Percentiles rank a stretch among this genome's conserved stretches.
Evolutionary conservation across 2,797 vertebrate genomes (phyloP).

Genomic region (Notamacropus eugenii): DNA sequence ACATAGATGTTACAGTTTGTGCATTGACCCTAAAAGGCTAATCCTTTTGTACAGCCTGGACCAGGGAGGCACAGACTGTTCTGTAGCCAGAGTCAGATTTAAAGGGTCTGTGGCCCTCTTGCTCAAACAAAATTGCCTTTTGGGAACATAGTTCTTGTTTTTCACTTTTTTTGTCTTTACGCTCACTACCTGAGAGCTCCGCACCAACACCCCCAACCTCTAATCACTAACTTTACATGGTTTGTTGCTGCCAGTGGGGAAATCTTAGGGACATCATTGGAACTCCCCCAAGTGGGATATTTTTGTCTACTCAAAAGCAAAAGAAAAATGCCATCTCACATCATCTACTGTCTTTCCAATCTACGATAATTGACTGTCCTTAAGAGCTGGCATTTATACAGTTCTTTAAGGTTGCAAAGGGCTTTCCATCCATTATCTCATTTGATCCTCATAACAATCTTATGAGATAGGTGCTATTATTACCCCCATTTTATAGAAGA

Average conservation of each 20-base stretch:
- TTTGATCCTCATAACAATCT: not conserved
- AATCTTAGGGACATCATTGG: slow-evolving; percentile 13
- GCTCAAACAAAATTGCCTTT: slow-evolving; percentile 24
- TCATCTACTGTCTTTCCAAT: not conserved
- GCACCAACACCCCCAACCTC: not conserved
- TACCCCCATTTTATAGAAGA: not conserved
- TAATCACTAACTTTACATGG: slow-evolving; percentile 7
- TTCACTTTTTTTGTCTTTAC: not conserved
- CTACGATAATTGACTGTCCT: not conserved
- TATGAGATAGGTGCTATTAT: not conserved
- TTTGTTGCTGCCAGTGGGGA: not conserved
- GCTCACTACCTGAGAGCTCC: not conserved
- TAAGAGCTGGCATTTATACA: not conserved
- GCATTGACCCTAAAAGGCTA: slow-evolving; percentile 60
- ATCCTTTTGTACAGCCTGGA: slow-evolving; percentile 2
- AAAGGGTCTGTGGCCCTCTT: not conserved
- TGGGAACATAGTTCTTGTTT: slow-evolving; percentile 11
- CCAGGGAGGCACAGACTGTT: slow-evolving; percentile 65
- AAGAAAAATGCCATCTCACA: not conserved
- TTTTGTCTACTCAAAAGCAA: slow-evolving; percentile 11
- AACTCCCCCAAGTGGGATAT: not conserved
- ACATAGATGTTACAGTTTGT: slow-evolving; percentile 56
- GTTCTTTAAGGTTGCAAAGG: not conserved
- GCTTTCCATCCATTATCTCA: not conserved
- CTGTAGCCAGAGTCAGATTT: slow-evolving; percentile 52